These are phyloP conservation scores for Chelonus insularis DNA, from an alignment of 1,140 invertebrate species.

Conservation along the genomic window DNA sequence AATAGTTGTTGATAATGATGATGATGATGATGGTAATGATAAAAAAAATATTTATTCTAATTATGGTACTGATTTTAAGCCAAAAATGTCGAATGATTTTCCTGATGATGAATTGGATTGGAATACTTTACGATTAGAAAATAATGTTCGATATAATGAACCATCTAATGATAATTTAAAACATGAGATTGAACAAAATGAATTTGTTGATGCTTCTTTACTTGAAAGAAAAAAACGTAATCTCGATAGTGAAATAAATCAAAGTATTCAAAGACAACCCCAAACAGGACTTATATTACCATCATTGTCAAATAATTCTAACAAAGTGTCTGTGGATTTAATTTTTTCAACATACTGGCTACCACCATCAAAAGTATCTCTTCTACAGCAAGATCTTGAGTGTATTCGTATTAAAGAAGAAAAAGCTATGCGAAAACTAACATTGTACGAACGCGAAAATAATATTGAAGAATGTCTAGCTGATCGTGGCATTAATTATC, in stretches of 20 bases:
- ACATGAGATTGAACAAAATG: background rate
- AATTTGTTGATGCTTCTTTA: slow-evolving; percentile 10
- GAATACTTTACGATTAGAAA: too few relatives aligned
- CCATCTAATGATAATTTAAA: too few relatives aligned
- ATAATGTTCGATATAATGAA: too few relatives aligned
- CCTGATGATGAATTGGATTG: too few relatives aligned
- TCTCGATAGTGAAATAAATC: slow-evolving; percentile 8
- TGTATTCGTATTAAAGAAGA: slow-evolving; percentile 55
- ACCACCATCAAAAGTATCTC: slow-evolving; percentile 50
- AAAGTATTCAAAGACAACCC: slow-evolving; percentile 55
- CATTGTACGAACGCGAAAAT: slow-evolving; percentile 37
- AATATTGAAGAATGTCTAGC: slow-evolving; percentile 54
- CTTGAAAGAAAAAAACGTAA: slow-evolving; percentile 28
- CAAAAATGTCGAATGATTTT: too few relatives aligned
- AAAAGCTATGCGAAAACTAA: slow-evolving; percentile 33
- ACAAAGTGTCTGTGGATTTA: slow-evolving; percentile 56
- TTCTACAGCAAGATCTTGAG: slow-evolving; percentile 57
- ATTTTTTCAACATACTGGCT: slow-evolving; percentile 64
- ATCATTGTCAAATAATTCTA: slow-evolving; percentile 43
- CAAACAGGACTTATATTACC: slow-evolving; percentile 52
- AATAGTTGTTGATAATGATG: slow-evolving; percentile 28
- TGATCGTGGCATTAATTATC: slow-evolving; percentile 52
- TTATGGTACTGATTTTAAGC: too few relatives aligned
- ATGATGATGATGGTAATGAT: slow-evolving; percentile 16
- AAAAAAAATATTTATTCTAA: too few relatives aligned